These are phyloP conservation scores for Gymnopithys bicolor DNA, from an alignment of 2,797 vertebrate species.

Conservation along the genomic window DNA sequence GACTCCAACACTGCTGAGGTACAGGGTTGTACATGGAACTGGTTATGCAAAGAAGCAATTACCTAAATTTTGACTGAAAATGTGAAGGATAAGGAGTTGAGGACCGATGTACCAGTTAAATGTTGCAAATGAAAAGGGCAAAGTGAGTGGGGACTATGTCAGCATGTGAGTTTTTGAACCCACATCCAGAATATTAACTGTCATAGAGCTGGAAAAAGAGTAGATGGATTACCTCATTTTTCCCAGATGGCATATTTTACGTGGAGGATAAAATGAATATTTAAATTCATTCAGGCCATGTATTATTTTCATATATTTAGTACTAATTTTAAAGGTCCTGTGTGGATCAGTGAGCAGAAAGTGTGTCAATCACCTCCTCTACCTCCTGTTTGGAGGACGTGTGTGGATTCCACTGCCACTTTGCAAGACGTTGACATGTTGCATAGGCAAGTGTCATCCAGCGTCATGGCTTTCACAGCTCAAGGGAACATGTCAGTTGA, in stretches of 20 bases:
- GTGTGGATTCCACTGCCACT: neutral
- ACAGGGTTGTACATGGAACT: neutral
- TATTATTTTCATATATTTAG: neutral
- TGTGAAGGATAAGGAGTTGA: neutral
- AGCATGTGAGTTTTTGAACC: neutral
- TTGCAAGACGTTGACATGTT: neutral
- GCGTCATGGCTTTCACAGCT: neutral
- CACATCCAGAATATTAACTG: neutral
- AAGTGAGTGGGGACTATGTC: neutral
- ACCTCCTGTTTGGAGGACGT: neutral
- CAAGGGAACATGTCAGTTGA: neutral
- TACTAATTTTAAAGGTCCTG: slow-evolving; percentile 12
- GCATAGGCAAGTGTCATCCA: accelerated
- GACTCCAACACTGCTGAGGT: neutral
- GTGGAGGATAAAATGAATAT: slow-evolving; percentile 14
- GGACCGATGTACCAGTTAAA: neutral
- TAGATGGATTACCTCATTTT: slow-evolving; percentile 48
- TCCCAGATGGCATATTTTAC: slow-evolving; percentile 30
- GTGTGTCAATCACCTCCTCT: slow-evolving; percentile 53
- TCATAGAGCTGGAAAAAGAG: neutral
- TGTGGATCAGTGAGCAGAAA: slow-evolving; percentile 28
- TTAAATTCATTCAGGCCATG: neutral
- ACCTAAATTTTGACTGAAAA: neutral
- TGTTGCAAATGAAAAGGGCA: neutral
- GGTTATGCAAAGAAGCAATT: neutral